phyloP scores from a whole-genome alignment of 2,797 vertebrate genomes.

The Chiroxiphia lanceolata region DNA sequence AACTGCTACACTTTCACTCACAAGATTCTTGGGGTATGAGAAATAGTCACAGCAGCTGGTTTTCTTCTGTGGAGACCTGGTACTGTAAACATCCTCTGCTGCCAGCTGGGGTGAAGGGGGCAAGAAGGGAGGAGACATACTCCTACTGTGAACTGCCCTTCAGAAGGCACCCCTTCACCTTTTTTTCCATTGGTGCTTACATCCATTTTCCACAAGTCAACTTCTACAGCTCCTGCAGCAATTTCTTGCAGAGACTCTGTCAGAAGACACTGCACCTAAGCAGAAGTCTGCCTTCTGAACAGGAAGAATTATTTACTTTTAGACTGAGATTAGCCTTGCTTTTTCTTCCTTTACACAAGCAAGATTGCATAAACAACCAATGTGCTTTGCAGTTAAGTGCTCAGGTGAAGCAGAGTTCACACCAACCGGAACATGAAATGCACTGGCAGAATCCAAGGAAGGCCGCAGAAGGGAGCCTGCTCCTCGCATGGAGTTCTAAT shows the following conservation, averaged over 20 bases:
- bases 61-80: background rate
- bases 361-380: background rate
- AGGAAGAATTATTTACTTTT: background rate
- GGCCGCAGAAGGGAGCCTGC: conserved; percentile 89
- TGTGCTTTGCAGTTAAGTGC: background rate
- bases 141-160: background rate
- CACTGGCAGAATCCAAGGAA: conserved; percentile 94
- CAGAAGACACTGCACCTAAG: background rate
- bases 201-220: background rate
- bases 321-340: background rate
- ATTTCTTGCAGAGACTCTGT: background rate
- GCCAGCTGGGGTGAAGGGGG: background rate
- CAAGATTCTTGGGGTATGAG: background rate
- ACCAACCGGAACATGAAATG: conserved; percentile 91
- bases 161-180: background rate
- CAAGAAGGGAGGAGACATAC: background rate
- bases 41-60: background rate
- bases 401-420: background rate
- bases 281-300: background rate
- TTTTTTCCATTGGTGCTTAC: background rate
- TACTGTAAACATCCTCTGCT: background rate
- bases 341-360: background rate
- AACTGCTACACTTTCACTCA: background rate
- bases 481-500: conserved; percentile 83
- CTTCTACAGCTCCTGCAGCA: background rate